Evolutionary conservation across 2,888 invertebrate species (phyloP).

Genomic region (Acrobasis consociella): DNA sequence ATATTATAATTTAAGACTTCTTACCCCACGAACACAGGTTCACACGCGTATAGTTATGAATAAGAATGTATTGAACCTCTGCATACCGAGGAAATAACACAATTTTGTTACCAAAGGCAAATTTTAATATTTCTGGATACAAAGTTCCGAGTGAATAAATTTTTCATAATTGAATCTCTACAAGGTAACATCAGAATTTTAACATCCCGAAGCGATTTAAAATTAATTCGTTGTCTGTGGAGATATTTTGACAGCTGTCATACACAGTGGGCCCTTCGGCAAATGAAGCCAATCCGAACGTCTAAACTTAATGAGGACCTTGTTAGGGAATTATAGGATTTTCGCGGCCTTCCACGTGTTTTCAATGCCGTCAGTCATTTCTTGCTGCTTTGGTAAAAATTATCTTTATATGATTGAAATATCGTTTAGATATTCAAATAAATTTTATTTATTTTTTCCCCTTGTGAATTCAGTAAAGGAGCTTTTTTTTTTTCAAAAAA

Average conservation of each 20-base stretch:
- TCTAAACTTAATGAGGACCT: conserved; percentile 51
- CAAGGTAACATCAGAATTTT: conserved; percentile 8
- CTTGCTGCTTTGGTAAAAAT: background rate
- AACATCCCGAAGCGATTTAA: conserved; percentile 28
- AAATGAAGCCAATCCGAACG: conserved; percentile 71
- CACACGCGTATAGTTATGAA: too few species aligned
- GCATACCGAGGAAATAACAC: too few species aligned
- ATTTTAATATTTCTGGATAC: background rate
- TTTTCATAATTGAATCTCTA: background rate
- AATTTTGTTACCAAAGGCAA: too few species aligned
- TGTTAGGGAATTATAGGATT: conserved; percentile 16
- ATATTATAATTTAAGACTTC: too few species aligned
- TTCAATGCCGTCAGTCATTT: conserved; percentile 9
- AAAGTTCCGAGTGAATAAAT: background rate
- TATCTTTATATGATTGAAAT: background rate
- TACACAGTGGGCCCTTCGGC: conserved; percentile 68
- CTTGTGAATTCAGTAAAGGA: too few species aligned
- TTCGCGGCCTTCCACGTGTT: conserved; percentile 11
- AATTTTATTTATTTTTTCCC: too few species aligned
- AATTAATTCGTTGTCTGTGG: conserved; percentile 56
- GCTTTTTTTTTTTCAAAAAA: too few species aligned
- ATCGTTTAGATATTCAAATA: too few species aligned
- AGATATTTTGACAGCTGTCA: conserved; percentile 78
- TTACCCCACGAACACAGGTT: too few species aligned
- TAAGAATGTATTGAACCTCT: too few species aligned